These are phyloP conservation scores for Stichopus chloronotus DNA, from an alignment of 35 echinoderm and acorn worm genomes.

Conservation along the genomic window DNA sequence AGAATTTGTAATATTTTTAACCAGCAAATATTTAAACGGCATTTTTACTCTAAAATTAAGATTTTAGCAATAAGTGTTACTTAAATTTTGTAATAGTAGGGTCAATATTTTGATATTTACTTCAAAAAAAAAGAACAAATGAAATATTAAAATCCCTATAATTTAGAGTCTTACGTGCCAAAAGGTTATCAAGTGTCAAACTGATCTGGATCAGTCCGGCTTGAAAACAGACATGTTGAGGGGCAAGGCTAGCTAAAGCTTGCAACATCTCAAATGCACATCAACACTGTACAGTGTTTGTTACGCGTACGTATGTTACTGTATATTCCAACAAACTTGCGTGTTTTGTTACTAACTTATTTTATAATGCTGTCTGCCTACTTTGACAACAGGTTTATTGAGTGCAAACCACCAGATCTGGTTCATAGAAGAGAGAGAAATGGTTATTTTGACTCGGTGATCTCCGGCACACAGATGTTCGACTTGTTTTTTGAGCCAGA, in stretches of 20 bases:
- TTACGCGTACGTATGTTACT: too few species aligned
- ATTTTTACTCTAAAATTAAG: too few species aligned
- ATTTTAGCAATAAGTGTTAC: too few species aligned
- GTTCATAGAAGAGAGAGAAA: neutral
- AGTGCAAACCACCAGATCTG: neutral
- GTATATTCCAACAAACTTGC: too few species aligned
- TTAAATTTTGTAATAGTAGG: too few species aligned
- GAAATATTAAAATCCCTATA: neutral
- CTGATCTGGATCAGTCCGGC: slow-evolving; percentile 21
- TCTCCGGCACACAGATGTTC: neutral
- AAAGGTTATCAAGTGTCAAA: neutral
- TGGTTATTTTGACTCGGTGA: neutral
- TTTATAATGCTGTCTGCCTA: neutral
- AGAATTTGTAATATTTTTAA: neutral
- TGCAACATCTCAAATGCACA: too few species aligned
- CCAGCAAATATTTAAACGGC: too few species aligned
- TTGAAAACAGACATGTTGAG: neutral
- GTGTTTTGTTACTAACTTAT: too few species aligned
- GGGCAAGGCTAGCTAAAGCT: too few species aligned
- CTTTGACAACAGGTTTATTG: neutral
- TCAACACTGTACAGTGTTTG: too few species aligned
- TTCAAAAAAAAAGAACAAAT: neutral
- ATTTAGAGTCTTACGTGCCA: neutral
- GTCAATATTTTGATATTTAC: neutral
- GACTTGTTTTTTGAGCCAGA: neutral